phyloP scores from a whole-genome alignment of 2,113 vertebrate genomes.

The Nothocercus julius region DNA sequence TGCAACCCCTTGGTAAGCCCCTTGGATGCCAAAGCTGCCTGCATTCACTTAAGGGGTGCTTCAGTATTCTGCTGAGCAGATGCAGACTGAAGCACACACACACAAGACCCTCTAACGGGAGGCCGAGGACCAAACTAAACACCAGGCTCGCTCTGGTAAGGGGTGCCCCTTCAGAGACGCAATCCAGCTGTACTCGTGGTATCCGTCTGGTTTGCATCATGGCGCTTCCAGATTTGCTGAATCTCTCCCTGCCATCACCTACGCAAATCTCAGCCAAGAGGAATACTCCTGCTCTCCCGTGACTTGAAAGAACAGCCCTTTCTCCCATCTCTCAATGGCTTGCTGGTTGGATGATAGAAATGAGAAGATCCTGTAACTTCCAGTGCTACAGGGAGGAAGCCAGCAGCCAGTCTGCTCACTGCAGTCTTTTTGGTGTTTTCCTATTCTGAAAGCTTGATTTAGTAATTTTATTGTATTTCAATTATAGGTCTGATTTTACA shows the following conservation, averaged over 20 bases:
- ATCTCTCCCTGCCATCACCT: background rate
- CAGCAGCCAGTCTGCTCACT: background rate
- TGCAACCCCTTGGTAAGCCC: background rate
- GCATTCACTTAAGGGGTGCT: background rate
- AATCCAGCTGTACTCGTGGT: accelerated
- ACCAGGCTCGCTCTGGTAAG: background rate
- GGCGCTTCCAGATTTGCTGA: background rate
- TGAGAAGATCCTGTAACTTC: background rate
- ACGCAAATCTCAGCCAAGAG: background rate
- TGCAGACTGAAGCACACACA: background rate
- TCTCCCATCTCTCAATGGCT: background rate
- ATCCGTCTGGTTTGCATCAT: background rate
- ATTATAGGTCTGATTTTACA: background rate
- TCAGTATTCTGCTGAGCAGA: background rate
- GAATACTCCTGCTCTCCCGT: background rate
- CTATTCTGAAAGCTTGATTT: background rate
- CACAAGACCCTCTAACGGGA: background rate
- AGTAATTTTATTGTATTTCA: background rate
- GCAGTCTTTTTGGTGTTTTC: background rate
- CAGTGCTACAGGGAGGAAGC: background rate
- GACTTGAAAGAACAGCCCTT: background rate
- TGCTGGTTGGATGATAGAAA: background rate
- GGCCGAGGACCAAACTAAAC: background rate
- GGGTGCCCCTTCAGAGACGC: background rate
- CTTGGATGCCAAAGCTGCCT: background rate